A percentile compares a stretch with the other conserved stretches of the same genome.
These are phyloP conservation scores for Aphelenchoides avenae DNA, from an alignment of 1,140 invertebrate species.

Conservation along the genomic window DNA sequence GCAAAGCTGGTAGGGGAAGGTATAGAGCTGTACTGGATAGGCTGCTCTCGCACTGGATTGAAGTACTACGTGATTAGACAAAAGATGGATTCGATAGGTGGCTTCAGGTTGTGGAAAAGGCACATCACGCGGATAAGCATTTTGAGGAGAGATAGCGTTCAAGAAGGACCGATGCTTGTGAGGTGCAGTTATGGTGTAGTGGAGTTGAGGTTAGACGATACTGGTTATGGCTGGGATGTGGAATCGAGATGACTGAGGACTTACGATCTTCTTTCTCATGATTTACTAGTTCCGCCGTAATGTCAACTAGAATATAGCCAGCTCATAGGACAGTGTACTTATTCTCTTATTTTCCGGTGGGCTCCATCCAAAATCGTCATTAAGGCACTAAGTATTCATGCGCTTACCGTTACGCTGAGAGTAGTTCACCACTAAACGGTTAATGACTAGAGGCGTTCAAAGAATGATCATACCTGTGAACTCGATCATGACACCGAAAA, in stretches of 20 bases:
- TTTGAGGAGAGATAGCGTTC: background rate
- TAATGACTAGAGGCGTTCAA: too few species aligned
- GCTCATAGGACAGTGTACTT: too few species aligned
- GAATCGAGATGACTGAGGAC: background rate
- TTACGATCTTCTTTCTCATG: background rate
- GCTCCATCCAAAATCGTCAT: constrained; percentile 4
- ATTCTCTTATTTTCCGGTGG: too few species aligned
- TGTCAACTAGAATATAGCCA: background rate
- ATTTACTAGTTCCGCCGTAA: background rate
- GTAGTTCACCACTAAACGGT: constrained; percentile 45
- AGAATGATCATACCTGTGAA: too few species aligned
- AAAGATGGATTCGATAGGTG: background rate
- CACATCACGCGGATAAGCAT: background rate
- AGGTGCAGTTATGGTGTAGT: too few species aligned
- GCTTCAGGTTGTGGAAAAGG: background rate
- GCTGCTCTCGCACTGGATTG: background rate
- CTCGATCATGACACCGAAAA: constrained; percentile 43
- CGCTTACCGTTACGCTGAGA: constrained; percentile 35
- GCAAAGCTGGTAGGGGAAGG: too few species aligned
- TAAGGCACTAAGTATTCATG: background rate
- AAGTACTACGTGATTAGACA: background rate
- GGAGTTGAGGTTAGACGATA: too few species aligned
- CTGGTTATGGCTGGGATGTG: background rate
- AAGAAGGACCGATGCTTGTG: too few species aligned
- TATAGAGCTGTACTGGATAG: too few species aligned